Evolutionary conservation across 2,113 vertebrate genomes (phyloP), one percentile per base, ranked within the genome.

Genomic region (Syngnathus typhle): DNA sequence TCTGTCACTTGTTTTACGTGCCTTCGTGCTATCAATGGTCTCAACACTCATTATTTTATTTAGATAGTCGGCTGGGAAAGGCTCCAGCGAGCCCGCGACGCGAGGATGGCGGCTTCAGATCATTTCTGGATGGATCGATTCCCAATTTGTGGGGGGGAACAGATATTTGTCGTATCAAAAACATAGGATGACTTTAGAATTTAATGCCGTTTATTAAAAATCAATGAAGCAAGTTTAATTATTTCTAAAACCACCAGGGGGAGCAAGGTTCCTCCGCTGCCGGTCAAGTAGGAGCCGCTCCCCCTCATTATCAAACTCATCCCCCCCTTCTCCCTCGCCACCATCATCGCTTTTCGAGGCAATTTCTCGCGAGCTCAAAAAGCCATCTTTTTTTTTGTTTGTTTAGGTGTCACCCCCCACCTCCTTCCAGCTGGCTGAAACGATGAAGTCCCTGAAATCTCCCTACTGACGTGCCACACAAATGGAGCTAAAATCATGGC

Each of bases 1-100:
- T 27, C 61, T 49, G 47, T 69, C 65, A 66, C 41, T 77, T 65
- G 68, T 74, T 76, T 82, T 66, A 72, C 58, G 6, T 10, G 23
- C 58, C 1, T 38, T 36, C 37, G 8, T 37, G 18, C 15, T 16
- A 12, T 60, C 8, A 38, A 19, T 18, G 7, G 15, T 59, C 16
- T 21, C 7, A n/a, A 8, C 49, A 21, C 19, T 38, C 27, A 18
- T 27, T 16, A 32, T 56, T 32, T 47, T 15, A 32, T 15, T 56
- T 15, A 7, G 11, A 52, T 52, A 51, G 49, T 32, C 27, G 27
- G 2, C 27, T 32, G 27, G 27, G 27, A 32, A 32, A 32, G 27
- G 27, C 27, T 32, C 27, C 27, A 32, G 27, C 27, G 23, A 23
- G 23, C 23, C 23, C 23, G 23, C 23, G 27, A 32, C 27, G 27